A percentile compares a stretch with the other conserved stretches of the same genome.
These are phyloP conservation scores for Caenorhabditis uteleia DNA, from an alignment of 2,888 invertebrate genomes.

Conservation along the genomic window DNA sequence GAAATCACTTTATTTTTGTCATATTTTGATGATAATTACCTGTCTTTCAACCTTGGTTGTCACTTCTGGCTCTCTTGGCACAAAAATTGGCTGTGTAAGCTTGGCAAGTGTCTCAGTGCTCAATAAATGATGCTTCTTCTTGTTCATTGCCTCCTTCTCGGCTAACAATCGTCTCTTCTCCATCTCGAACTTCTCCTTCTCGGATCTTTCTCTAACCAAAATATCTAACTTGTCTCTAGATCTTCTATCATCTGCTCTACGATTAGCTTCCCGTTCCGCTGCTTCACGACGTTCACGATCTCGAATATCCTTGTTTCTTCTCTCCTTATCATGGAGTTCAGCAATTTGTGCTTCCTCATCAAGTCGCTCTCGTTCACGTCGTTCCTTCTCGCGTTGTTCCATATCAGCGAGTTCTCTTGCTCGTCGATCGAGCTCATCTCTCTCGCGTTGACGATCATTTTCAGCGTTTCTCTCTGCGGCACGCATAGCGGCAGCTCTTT, in stretches of 20 bases:
- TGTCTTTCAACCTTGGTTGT: constrained; percentile 65
- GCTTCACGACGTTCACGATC: constrained; percentile 65
- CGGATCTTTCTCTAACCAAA: constrained; percentile 61
- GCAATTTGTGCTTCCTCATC: constrained; percentile 61
- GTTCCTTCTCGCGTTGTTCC: constrained; percentile 59
- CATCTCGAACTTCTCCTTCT: constrained; percentile 62
- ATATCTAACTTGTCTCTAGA: constrained; percentile 63
- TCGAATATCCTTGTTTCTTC: constrained; percentile 62
- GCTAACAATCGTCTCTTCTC: constrained; percentile 61
- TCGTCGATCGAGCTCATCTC: constrained; percentile 57
- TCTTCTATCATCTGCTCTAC: constrained; percentile 60
- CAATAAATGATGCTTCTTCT: constrained; percentile 47
- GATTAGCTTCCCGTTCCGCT: constrained; percentile 57
- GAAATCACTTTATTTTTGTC: background rate
- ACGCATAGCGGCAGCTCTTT: constrained; percentile 45
- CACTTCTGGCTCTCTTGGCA: constrained; percentile 41
- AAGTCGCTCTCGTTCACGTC: constrained; percentile 57
- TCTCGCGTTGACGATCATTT: constrained; percentile 52
- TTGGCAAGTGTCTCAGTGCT: constrained; percentile 63
- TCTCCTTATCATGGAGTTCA: constrained; percentile 61
- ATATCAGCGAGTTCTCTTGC: constrained; percentile 56
- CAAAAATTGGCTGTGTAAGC: constrained; percentile 63
- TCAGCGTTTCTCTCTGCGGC: constrained; percentile 44
- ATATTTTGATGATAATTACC: constrained; percentile 21
- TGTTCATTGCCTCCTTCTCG: constrained; percentile 59